Base-by-base conservation (phyloP, 2,113 vertebrate genomes). In the Malurus cyaneus region DNA sequence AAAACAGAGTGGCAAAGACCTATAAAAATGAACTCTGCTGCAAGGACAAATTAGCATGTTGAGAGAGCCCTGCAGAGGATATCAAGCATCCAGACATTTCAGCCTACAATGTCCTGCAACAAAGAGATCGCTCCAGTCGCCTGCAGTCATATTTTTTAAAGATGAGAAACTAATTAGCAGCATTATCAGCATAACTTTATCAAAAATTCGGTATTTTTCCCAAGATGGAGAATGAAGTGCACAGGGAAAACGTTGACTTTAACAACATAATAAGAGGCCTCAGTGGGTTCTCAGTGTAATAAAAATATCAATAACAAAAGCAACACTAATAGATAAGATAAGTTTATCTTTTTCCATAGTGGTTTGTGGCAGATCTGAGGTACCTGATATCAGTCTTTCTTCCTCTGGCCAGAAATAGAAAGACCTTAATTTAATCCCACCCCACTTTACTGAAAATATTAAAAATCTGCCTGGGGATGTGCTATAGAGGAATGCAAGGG, bases 141-240 rank as follows among this genome's bases (percentile, higher is more conserved):
- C 93, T 76, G 47, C 66, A 89, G 93, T 62, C 59, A 28, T 59
- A 26, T 77, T 94, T 92, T 89, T 89, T 85, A 70, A 89, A 95
- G 78, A 95, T 70, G 89, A 96, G 59, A 77, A 93, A 93, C 74
- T 95, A 96, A 94, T 97, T 96, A 95, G 82, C 74, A 80, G 54
- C 71, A 66, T 91, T 95, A 95, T 94, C 89, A 85, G 83, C 86
- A 93, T 53, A 93, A 74, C 65, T 95, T 92, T 94, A 84, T 94
- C 93, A 91, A 89, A 93, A 91, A 54, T 23, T 47, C 59, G 70
- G 42, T 80, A 19, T 62, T 89, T 94, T 76, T 66, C 44, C 84
- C 65, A 54, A 62, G 64, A 14, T 85, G 82, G 62, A 92, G 74
- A 74, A 86, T 44, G 52, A 59, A 32, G 39, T 9, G 26, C 71